These are phyloP conservation scores for Euura lappo DNA, from an alignment of 1,140 invertebrate genomes.

Conservation along the genomic window DNA sequence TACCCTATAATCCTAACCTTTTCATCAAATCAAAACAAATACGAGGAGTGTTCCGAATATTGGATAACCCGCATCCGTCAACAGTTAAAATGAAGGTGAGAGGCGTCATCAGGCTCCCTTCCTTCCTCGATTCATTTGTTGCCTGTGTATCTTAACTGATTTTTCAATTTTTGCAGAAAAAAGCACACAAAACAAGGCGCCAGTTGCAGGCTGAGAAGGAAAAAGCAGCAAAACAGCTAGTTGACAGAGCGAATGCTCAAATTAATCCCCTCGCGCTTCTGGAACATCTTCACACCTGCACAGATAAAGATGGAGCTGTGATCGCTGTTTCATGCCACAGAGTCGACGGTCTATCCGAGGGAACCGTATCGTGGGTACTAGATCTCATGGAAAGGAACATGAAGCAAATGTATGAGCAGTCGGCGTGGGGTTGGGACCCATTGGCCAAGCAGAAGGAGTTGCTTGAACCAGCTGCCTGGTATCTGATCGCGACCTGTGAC, in stretches of 20 bases:
- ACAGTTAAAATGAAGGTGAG: no score
- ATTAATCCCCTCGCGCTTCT: conserved; percentile 41
- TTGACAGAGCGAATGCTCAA: conserved; percentile 46
- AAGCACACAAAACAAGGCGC: conserved; percentile 41
- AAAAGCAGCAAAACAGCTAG: conserved; percentile 31
- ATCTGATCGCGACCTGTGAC: conserved; percentile 64
- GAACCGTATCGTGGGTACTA: conserved; percentile 66
- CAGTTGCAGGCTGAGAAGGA: conserved; percentile 45
- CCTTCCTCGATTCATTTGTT: no score
- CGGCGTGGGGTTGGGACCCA: conserved; percentile 71
- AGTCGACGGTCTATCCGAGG: conserved; percentile 52
- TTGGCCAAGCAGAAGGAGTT: conserved; percentile 69
- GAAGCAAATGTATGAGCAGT: conserved; percentile 64
- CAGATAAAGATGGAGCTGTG: conserved; percentile 39
- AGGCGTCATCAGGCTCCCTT: no score
- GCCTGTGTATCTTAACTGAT: no score
- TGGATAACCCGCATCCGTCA: no score
- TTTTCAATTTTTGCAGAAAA: conserved; percentile 32
- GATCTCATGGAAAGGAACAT: conserved; percentile 72
- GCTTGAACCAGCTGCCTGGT: conserved; percentile 69
- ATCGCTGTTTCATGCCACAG: conserved; percentile 55
- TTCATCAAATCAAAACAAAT: no score
- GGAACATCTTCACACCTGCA: conserved; percentile 46
- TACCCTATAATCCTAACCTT: no score
- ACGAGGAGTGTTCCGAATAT: no score